Evolutionary conservation across 2,888 invertebrate genomes (phyloP), one percentile per base, ranked within the genome.

Genomic region (Drosophila formosana): DNA sequence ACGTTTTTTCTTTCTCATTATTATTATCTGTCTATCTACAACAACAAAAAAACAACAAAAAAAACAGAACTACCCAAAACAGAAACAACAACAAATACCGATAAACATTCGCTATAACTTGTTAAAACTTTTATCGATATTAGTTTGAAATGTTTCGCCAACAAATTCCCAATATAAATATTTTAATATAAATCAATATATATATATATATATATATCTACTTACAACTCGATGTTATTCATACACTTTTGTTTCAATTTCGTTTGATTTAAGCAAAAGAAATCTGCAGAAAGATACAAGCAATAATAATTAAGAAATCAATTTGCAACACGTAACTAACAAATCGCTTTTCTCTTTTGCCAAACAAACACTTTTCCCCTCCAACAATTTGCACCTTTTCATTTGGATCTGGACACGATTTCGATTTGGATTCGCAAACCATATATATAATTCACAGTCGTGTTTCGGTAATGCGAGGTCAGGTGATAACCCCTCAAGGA

Each of bases 381-480:
- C 13, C 26, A 32, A 57, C 45, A 37, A 56, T 57, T 43, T 37
- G 39, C 13, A 5, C 30, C 52, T 45, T 37, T 34, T 4, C 55
- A 62, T 34, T 11, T 11, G 11, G 30, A n/a, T 23, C 13, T 55
- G 39, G 37, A 47, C 23, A 4, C 3, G 18, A 3, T 30, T 25
- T 8, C 51, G 60, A 62, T 25, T 18, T 18, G 18, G 18, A 18
- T 18, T 18, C 2, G 18, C 18, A 18, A 18, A 18, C 1, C 18
- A 1, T 18, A 18, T 18, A 18, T 18, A 1, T 18, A 18, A 18
- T 13, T n/a, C 9, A 47, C 47, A 99, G 99, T 94, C 98, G 99
- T 92, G 99, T 98, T 90, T 98, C 99, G 91, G 99, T 99, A 92
- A 98, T 99, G 95, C 95, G 99, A 91, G 99, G 99, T 83, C 97